Conservation (phyloP, 2,888 invertebrate genomes). For the Agrilus mali region DNA sequence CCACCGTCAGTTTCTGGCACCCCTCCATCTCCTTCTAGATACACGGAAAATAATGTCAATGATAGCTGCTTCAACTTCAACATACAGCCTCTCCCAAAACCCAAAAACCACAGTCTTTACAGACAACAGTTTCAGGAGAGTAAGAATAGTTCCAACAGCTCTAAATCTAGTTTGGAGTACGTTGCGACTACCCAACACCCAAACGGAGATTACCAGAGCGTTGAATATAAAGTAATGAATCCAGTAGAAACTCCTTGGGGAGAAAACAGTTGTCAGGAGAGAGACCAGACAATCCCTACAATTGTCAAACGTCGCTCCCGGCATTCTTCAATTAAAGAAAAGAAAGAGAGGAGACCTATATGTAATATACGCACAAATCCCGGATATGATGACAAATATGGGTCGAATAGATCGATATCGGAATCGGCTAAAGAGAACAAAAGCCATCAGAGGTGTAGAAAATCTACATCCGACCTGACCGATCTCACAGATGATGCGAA, state of each 20-base stretch:
- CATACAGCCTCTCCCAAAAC: slow-evolving; percentile 26
- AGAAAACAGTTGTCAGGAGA: slow-evolving; percentile 6
- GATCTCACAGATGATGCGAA: slow-evolving; percentile 42
- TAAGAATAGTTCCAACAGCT: slow-evolving; percentile 27
- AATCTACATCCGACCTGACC: slow-evolving; percentile 67
- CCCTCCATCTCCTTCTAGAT: slow-evolving; percentile 14
- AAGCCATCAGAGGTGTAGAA: slow-evolving; percentile 43
- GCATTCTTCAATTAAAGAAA: slow-evolving; percentile 30
- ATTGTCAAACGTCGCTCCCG: slow-evolving; percentile 8
- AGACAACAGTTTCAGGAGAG: slow-evolving; percentile 27
- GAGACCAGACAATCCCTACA: slow-evolving; percentile 2
- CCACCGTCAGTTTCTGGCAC: slow-evolving; percentile 4
- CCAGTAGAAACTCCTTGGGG: slow-evolving; percentile 27
- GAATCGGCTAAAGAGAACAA: slow-evolving; percentile 35
- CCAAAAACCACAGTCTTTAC: slow-evolving; percentile 16
- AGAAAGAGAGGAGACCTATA: slow-evolving; percentile 22
- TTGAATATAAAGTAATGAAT: slow-evolving; percentile 32
- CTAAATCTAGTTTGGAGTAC: slow-evolving; percentile 29
- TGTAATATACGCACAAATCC: slow-evolving; percentile 48
- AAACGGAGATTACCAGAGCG: slow-evolving; percentile 28
- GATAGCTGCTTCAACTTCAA: slow-evolving; percentile 21
- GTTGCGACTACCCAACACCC: slow-evolving; percentile 29
- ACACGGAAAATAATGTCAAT: slow-evolving; percentile 12
- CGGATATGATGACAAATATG: slow-evolving; percentile 42
- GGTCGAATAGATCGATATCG: slow-evolving; percentile 28